Evolutionary conservation across 2,797 vertebrate species (phyloP).

Genomic region (Jordanella pulchra): DNA sequence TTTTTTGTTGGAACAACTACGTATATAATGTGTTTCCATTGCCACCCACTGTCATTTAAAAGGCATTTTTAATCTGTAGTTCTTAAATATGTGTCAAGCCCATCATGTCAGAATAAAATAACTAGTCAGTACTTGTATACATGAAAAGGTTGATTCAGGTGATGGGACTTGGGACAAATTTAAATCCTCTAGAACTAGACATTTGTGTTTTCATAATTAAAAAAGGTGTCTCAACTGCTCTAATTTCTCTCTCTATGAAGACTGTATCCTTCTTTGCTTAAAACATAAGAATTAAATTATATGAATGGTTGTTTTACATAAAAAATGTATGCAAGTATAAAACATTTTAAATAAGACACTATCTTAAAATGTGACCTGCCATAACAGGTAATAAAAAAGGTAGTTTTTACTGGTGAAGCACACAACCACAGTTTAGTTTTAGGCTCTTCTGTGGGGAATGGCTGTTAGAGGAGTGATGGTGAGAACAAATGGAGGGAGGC

Average conservation of each 20-base stretch:
- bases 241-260: background rate
- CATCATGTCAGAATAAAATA: too few species aligned
- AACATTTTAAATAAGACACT: background rate
- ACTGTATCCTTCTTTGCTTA: background rate
- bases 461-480: slow-evolving; percentile 52
- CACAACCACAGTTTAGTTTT: background rate
- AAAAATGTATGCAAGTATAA: background rate
- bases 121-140: too few species aligned
- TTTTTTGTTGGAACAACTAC: background rate
- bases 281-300: background rate
- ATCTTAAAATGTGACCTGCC: background rate
- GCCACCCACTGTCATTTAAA: background rate
- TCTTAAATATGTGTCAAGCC: too few species aligned
- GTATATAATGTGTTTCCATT: background rate
- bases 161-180: too few species aligned
- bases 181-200: too few species aligned
- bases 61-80: background rate
- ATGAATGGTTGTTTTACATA: background rate
- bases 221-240: background rate
- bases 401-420: background rate
- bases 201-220: background rate
- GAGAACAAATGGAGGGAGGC: slow-evolving; percentile 63
- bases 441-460: background rate
- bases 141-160: too few species aligned
- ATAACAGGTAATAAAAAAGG: background rate